Conservation (phyloP, 2,797 vertebrate genomes). For the Spondyliosoma cantharus region DNA sequence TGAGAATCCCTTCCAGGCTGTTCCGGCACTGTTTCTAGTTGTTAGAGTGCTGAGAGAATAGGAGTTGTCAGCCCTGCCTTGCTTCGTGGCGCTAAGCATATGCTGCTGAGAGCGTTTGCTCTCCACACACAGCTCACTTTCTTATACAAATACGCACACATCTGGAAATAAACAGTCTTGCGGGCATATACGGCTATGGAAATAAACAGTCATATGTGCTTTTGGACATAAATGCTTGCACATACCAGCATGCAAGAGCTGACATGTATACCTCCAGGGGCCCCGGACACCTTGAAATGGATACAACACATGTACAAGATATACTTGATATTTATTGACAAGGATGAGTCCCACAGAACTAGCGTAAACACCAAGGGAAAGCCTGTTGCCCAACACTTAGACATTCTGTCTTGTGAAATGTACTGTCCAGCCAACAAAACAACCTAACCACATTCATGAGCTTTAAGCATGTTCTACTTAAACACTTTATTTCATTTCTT, state of each 20-base stretch:
- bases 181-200: conserved; percentile 18
- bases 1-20: conserved; percentile 4
- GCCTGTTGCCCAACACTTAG: neutral
- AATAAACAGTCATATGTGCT: conserved; percentile 58
- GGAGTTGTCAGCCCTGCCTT: conserved; percentile 19
- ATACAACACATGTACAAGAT: conserved; percentile 49
- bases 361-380: conserved; percentile 1
- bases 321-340: conserved; percentile 42
- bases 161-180: conserved; percentile 47
- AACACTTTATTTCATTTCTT: neutral
- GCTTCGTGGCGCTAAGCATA: conserved; percentile 41
- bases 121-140: conserved; percentile 41
- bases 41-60: conserved; percentile 16
- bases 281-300: conserved; percentile 49
- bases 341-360: conserved; percentile 1
- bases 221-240: conserved; percentile 39
- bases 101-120: conserved; percentile 42
- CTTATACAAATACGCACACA: conserved; percentile 45
- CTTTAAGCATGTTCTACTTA: neutral
- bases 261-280: conserved; percentile 50
- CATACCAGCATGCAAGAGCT: conserved; percentile 56
- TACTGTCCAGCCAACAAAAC: neutral
- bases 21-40: neutral
- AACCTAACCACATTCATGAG: neutral
- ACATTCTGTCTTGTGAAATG: neutral